Conservation (phyloP, 2,888 invertebrate species). For the Tuta absoluta region DNA sequence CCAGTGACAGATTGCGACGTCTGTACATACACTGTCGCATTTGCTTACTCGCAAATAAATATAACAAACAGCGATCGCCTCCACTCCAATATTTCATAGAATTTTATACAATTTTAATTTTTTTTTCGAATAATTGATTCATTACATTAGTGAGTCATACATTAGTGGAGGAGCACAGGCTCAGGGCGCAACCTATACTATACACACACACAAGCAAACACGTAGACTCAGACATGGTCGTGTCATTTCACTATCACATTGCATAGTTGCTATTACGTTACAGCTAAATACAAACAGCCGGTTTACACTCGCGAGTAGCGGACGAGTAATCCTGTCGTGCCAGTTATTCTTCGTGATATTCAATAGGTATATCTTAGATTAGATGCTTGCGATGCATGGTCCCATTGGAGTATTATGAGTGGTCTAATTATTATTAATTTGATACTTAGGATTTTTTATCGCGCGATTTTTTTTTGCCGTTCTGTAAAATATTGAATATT, state of each 20-base stretch:
- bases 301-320: not conserved
- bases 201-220: conserved; percentile 19
- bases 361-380: too few species aligned
- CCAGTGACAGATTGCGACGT: conserved; percentile 9
- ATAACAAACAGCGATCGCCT: not conserved
- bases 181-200: not conserved
- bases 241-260: conserved; percentile 29
- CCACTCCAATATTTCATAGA: conserved; percentile 8
- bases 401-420: too few species aligned
- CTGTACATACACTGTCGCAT: not conserved
- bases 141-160: not conserved
- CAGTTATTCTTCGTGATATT: too few species aligned
- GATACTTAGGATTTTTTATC: too few species aligned
- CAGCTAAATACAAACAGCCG: conserved; percentile 21
- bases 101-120: conserved; percentile 14
- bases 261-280: conserved; percentile 24
- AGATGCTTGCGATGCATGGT: not conserved
- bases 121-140: conserved; percentile 5
- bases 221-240: conserved; percentile 17
- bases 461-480: too few species aligned
- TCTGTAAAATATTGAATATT: too few species aligned
- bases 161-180: conserved; percentile 3
- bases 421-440: too few species aligned
- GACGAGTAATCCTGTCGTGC: too few species aligned
- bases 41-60: not conserved